Evolutionary conservation across 1,140 invertebrate genomes (phyloP).

Genomic region (Drosophila obscura): DNA sequence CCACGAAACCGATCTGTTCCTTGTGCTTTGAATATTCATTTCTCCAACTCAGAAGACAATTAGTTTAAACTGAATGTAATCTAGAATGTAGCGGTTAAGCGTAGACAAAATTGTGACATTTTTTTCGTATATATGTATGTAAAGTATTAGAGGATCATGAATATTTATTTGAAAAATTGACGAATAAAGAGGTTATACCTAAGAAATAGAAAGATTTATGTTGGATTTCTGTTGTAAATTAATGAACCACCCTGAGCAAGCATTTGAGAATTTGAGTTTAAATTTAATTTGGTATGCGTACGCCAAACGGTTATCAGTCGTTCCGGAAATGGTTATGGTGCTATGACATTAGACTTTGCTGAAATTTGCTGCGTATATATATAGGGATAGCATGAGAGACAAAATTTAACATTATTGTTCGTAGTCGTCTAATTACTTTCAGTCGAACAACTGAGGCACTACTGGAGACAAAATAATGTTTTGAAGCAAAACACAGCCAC

Average conservation of each 20-base stretch:
- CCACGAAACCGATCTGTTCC: slow-evolving; percentile 47
- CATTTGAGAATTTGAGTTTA: too few relatives aligned
- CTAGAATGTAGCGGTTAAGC: slow-evolving; percentile 18
- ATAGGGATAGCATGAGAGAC: too few relatives aligned
- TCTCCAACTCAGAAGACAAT: slow-evolving; percentile 38
- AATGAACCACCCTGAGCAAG: neutral
- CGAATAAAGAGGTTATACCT: slow-evolving; percentile 36
- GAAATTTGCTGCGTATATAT: too few relatives aligned
- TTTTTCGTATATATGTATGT: slow-evolving; percentile 25
- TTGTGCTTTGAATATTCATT: slow-evolving; percentile 53
- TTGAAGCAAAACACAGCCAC: too few relatives aligned
- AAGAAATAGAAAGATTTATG: slow-evolving; percentile 9
- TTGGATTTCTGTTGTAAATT: neutral
- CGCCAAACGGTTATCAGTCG: too few relatives aligned
- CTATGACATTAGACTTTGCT: too few relatives aligned
- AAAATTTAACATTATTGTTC: too few relatives aligned
- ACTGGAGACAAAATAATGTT: too few relatives aligned
- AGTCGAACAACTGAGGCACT: too few relatives aligned
- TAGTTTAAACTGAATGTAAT: slow-evolving; percentile 26
- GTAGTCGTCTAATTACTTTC: too few relatives aligned
- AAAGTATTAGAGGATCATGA: slow-evolving; percentile 64
- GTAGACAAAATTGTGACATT: slow-evolving; percentile 29
- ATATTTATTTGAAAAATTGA: slow-evolving; percentile 54
- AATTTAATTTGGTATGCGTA: too few relatives aligned
- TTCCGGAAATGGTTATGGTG: too few relatives aligned